Conservation (phyloP, 2,797 vertebrate species). For the Malurus leucopterus region DNA sequence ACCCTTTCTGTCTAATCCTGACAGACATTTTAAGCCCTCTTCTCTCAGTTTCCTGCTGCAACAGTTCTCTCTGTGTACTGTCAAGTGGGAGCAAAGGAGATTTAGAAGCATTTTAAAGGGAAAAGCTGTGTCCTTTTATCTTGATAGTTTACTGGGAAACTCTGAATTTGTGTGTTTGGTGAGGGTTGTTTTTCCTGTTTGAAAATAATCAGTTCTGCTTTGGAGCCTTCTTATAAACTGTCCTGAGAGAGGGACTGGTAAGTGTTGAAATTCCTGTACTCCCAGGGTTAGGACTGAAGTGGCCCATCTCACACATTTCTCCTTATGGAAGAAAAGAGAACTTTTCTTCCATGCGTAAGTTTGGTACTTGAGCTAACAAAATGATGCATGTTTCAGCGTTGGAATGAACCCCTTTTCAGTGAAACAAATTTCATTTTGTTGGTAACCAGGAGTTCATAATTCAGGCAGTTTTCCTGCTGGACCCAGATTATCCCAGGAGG, state of each 20-base stretch:
- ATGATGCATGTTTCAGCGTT: not conserved
- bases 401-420: not conserved
- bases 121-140: not conserved
- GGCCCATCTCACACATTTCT: not conserved
- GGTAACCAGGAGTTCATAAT: not conserved
- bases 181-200: not conserved
- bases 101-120: not conserved
- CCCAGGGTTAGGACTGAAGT: not conserved
- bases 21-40: not conserved
- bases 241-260: not conserved
- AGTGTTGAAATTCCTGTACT: not conserved
- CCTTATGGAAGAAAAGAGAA: not conserved
- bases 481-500: constrained; percentile 1
- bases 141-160: not conserved
- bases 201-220: not conserved
- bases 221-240: not conserved
- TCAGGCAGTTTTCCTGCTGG: not conserved
- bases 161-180: not conserved
- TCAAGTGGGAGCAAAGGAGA: not conserved
- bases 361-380: not conserved
- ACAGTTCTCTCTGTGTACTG: not conserved
- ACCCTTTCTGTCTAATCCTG: not conserved
- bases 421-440: not conserved
- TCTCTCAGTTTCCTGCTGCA: not conserved
- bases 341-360: not conserved